These are phyloP conservation scores for Condylura cristata DNA, from an alignment of 2,113 vertebrate species.

Conservation along the genomic window DNA sequence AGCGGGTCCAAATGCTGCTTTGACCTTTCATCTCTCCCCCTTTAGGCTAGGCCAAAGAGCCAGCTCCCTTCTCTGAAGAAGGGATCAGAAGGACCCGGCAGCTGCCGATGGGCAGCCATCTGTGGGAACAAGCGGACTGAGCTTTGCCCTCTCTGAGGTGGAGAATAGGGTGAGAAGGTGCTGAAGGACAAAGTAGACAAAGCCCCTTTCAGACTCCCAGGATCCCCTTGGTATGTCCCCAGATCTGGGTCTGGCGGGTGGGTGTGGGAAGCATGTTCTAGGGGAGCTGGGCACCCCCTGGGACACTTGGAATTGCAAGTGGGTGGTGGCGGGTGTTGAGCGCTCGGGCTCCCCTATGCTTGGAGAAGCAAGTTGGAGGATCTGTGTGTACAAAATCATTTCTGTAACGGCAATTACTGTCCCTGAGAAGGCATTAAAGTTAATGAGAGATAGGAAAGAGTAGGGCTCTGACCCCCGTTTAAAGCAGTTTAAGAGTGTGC, in stretches of 20 bases:
- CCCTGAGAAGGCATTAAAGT: slow-evolving; percentile 78
- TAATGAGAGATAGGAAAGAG: slow-evolving; percentile 76
- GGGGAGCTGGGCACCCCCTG: not conserved
- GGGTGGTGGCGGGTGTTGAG: not conserved
- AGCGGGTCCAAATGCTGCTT: not conserved
- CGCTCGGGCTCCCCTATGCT: not conserved
- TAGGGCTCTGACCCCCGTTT: slow-evolving; percentile 64
- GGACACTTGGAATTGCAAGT: not conserved
- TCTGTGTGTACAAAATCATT: slow-evolving; percentile 59
- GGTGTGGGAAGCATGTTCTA: not conserved
- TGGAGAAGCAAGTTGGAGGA: slow-evolving; percentile 2
- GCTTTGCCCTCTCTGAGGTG: not conserved
- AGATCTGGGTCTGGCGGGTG: not conserved
- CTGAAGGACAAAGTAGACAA: slow-evolving; percentile 22
- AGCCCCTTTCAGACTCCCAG: not conserved
- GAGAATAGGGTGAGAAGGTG: slow-evolving; percentile 3
- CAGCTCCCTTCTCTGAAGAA: slow-evolving; percentile 44
- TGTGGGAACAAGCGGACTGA: not conserved
- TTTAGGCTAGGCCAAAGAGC: slow-evolving; percentile 43
- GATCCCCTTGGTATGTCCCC: not conserved
- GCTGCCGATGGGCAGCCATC: not conserved
- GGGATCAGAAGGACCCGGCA: not conserved
- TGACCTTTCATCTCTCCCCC: slow-evolving; percentile 52
- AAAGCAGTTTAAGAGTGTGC: slow-evolving; percentile 64
- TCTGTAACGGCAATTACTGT: slow-evolving; percentile 34